Evolutionary conservation across 1,140 invertebrate genomes (phyloP).

Genomic region (Dysdera silvatica): DNA sequence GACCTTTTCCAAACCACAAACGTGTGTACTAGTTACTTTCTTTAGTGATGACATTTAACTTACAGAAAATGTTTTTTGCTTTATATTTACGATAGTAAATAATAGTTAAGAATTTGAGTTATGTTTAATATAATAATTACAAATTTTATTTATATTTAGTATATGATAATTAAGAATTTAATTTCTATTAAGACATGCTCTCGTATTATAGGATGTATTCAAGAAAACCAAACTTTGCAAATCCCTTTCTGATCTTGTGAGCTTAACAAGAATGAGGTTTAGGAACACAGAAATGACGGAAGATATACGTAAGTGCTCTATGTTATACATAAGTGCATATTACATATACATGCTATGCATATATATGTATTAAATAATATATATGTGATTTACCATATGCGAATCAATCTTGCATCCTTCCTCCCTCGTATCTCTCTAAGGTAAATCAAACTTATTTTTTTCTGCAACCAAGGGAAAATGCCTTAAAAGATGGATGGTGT

Average conservation of each 20-base stretch:
- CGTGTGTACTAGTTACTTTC: too few relatives aligned
- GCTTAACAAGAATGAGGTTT: constrained; percentile 37
- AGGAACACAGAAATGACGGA: constrained; percentile 33
- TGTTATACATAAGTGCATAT: neutral
- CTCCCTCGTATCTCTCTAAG: too few relatives aligned
- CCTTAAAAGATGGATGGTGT: too few relatives aligned
- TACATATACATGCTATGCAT: neutral
- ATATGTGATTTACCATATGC: too few relatives aligned
- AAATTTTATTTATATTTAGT: neutral
- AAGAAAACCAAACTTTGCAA: constrained; percentile 28
- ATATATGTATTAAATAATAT: neutral
- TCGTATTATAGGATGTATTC: constrained; percentile 22
- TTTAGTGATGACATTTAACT: too few relatives aligned
- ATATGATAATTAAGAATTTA: constrained; percentile 4
- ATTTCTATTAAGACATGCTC: neutral
- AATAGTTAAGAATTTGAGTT: neutral
- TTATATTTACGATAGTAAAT: neutral
- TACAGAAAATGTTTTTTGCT: too few relatives aligned
- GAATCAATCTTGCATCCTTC: too few relatives aligned
- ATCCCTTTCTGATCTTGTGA: constrained; percentile 42
- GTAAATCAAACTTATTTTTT: too few relatives aligned
- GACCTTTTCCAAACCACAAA: too few relatives aligned
- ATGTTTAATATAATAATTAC: neutral
- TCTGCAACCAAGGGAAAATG: too few relatives aligned
- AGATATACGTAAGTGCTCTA: constrained; percentile 18